Base-by-base conservation (phyloP, 2,797 vertebrate genomes). In the Melanotaenia pygmaea region DNA sequence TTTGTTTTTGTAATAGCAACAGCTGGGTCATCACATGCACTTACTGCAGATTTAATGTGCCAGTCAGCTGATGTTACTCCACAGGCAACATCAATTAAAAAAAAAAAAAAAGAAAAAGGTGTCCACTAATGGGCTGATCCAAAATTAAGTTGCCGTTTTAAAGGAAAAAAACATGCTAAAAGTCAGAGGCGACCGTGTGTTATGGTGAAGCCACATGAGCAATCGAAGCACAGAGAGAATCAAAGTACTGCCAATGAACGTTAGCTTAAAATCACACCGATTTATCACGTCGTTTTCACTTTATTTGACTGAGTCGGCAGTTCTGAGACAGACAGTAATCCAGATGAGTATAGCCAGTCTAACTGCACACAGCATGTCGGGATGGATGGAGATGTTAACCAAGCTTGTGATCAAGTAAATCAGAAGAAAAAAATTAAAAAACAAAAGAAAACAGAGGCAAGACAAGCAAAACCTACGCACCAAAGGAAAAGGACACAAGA, bases 131-230 rank as follows among this genome's bases (percentile, higher is more conserved):
- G 28, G 59, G 58, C n/a, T 32, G n/a, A 68, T 37, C 70, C 50
- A 65, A 68, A 76, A 54, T 43, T 37, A 43, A 30, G 26, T 62
- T 6, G 4, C 76, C 35, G 38, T 38, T 62, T 32, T 18, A 32
- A 32, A 50, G 8, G 20, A 61, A 67, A 53, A 45, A 54, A 32
- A 59, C 60, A 76, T 9, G 62, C 62, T 11, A 20, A 59, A 24
- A 43, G 61, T 38, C 65, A 12, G 53, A 62, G 65, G 71, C 78
- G 73, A 75, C 38, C 38, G 70, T 57, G 67, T 71, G 62, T 76
- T 43, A 71, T 11, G 70, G 87, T 89, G 87, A 92, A 91, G 87
- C 86, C 89, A 90, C 87, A 87, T 54, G 22, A 88, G 87, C 84
- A 83, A 91, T 77, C 56, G 13, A 78, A 76, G 81, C 74, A 63